Percentiles rank a stretch among this genome's conserved stretches.
phyloP scores from a whole-genome alignment of 2,113 vertebrate genomes.

The Gadus macrocephalus region DNA sequence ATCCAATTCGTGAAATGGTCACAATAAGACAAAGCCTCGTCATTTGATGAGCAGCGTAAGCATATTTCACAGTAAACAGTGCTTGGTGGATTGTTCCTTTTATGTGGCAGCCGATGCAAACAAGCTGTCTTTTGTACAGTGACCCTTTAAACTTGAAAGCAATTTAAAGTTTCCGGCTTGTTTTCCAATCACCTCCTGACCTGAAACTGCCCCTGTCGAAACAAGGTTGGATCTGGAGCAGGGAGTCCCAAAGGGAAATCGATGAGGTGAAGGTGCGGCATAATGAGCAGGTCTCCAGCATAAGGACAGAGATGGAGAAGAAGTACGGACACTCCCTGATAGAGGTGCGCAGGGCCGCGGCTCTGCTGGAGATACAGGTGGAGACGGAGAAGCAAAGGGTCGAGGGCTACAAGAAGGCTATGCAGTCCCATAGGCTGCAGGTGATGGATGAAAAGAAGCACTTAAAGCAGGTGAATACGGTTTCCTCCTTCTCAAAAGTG shows the following conservation, averaged over 20 bases:
- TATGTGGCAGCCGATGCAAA: too few relatives aligned
- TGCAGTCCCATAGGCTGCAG: conserved; percentile 84
- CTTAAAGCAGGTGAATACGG: conserved; percentile 69
- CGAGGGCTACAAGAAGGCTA: conserved; percentile 81
- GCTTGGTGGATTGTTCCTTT: too few relatives aligned
- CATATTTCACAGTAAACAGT: too few relatives aligned
- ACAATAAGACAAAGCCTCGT: too few relatives aligned
- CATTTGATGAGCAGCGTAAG: too few relatives aligned
- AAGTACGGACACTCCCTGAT: conserved; percentile 81
- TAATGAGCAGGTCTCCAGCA: conserved; percentile 62
- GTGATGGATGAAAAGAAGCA: conserved; percentile 82
- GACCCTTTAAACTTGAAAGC: too few relatives aligned
- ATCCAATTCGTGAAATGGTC: too few relatives aligned
- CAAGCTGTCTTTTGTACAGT: too few relatives aligned
- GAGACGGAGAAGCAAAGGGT: conserved; percentile 89
- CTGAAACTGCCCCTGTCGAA: background rate
- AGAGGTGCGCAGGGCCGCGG: conserved; percentile 77
- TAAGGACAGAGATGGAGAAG: conserved; percentile 80
- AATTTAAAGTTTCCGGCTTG: background rate
- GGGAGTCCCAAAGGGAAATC: conserved; percentile 88
- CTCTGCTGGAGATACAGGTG: conserved; percentile 84
- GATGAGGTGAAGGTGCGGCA: conserved; percentile 76
- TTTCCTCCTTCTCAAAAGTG: background rate
- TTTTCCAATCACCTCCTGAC: background rate
- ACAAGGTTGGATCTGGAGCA: conserved; percentile 95